These are phyloP conservation scores for Gallinago stenura DNA, from an alignment of 2,797 vertebrate species.

Conservation along the genomic window DNA sequence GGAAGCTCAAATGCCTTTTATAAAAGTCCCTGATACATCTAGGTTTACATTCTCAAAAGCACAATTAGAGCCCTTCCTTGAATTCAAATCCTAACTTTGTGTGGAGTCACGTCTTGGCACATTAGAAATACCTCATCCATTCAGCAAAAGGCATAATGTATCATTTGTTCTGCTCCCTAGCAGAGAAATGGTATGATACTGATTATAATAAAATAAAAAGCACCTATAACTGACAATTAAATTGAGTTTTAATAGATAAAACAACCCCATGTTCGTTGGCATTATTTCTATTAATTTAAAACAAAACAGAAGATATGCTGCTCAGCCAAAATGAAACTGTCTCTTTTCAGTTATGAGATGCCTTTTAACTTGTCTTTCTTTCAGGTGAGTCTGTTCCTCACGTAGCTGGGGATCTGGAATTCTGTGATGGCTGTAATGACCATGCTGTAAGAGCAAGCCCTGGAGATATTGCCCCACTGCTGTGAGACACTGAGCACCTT, in stretches of 20 bases:
- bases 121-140: constrained; percentile 9
- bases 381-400: neutral
- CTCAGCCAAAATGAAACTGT: neutral
- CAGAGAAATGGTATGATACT: neutral
- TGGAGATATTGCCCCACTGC: neutral
- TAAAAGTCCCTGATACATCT: neutral
- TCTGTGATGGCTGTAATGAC: neutral
- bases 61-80: constrained; percentile 40
- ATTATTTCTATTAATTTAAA: neutral
- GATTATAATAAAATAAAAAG: neutral
- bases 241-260: neutral
- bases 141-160: neutral
- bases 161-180: neutral
- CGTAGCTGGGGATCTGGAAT: neutral
- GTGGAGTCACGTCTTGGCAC: neutral
- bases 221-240: neutral
- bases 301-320: neutral
- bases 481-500: neutral
- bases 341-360: neutral
- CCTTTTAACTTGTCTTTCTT: neutral
- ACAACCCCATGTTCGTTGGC: neutral
- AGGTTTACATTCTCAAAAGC: neutral
- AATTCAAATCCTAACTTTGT: constrained; percentile 35
- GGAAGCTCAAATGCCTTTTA: neutral
- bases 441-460: neutral